Percentiles rank a stretch among this genome's conserved stretches.
Conservation (phyloP, 2,113 vertebrate species). For the Phyllopteryx taeniolatus region DNA sequence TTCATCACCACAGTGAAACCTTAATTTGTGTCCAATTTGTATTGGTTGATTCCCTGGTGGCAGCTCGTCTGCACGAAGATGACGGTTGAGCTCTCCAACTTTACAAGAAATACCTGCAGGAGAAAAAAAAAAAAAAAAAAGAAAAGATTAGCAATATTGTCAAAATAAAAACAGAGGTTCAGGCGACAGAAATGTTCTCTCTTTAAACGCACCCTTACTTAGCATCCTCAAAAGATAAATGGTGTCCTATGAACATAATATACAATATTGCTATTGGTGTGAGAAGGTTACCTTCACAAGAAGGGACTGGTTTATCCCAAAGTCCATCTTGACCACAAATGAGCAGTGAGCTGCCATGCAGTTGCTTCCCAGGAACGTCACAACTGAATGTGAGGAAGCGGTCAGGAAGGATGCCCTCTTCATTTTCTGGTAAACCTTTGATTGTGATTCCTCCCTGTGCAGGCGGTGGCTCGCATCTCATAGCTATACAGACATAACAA, state of each 20-base stretch:
- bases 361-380: conserved; percentile 21
- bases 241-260: neutral
- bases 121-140: neutral
- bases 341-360: conserved; percentile 66
- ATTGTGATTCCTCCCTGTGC: neutral
- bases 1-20: conserved; percentile 68
- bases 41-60: conserved; percentile 49
- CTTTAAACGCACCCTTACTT: neutral
- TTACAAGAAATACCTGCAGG: conserved; percentile 42
- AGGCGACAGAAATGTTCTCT: neutral
- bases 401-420: conserved; percentile 65
- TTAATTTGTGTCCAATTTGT: conserved; percentile 67
- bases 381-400: conserved; percentile 77
- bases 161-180: neutral
- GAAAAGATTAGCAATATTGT: neutral
- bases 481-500: conserved; percentile 20
- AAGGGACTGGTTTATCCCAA: conserved; percentile 74
- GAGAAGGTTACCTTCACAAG: conserved; percentile 75
- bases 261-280: neutral
- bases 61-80: conserved; percentile 38
- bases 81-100: conserved; percentile 46
- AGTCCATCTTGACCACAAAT: conserved; percentile 72
- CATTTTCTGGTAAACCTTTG: conserved; percentile 31
- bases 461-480: conserved; percentile 21
- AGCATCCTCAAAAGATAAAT: neutral